Evolutionary conservation across 92 coral and sea anemone genomes (phyloP).

Genomic region (Zoanthus sociatus): DNA sequence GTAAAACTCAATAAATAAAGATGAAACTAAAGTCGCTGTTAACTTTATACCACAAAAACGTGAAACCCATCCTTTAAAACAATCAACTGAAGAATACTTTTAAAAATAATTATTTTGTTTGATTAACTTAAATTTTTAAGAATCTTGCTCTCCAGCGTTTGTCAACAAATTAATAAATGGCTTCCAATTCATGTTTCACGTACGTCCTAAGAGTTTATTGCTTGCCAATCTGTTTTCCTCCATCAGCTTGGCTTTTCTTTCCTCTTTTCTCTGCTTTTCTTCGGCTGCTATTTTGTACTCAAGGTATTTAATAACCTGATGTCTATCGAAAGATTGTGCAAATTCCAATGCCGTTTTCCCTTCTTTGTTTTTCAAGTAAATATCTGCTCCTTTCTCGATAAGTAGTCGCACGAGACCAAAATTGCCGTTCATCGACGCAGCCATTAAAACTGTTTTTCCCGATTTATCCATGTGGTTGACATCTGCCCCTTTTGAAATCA

Average conservation of each 20-base stretch:
- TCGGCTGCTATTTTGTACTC: constrained; percentile 87
- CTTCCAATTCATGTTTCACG: not conserved
- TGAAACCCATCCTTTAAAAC: no score
- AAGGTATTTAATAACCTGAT: constrained; percentile 84
- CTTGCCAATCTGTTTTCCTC: constrained; percentile 68
- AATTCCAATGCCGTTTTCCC: constrained; percentile 98
- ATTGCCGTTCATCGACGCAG: constrained; percentile 97
- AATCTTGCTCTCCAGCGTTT: not conserved
- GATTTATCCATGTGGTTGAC: constrained; percentile 90
- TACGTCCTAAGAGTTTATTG: constrained; percentile 29
- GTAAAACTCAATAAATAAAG: no score
- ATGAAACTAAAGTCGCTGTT: no score
- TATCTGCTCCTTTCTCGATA: constrained; percentile 94
- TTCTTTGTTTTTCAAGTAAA: constrained; percentile 84
- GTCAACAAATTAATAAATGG: not conserved
- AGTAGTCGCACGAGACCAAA: constrained; percentile 91
- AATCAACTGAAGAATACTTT: no score
- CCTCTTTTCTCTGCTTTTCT: constrained; percentile 91
- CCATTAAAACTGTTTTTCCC: constrained; percentile 94
- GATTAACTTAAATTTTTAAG: not conserved
- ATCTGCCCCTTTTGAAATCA: constrained; percentile 89
- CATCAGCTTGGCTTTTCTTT: constrained; percentile 84
- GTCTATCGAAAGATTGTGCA: constrained; percentile 92
- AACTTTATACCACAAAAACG: no score
- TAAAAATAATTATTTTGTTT: no score